Evolutionary conservation across 2,888 invertebrate species (phyloP), one percentile per base, ranked within the genome.

Genomic region (Adelphocoris suturalis): DNA sequence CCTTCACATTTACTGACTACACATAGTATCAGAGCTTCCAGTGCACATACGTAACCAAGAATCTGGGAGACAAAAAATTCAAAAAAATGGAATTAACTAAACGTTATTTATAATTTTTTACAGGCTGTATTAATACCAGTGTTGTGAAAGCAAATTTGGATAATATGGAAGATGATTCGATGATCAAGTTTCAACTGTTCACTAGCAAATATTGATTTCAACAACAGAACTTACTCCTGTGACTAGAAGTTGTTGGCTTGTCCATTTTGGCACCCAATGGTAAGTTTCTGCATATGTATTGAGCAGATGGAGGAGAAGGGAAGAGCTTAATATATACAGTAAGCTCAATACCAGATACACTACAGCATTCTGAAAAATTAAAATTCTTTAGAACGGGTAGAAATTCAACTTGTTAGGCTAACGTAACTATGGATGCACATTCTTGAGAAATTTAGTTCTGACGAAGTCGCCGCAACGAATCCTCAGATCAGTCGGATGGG

Each of bases 271-370:
- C 92, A 96, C 96, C 96, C 95, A 96, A 90, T 94, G 94, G 93
- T 95, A 95, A 93, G 94, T 95, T 93, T 94, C 96, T 93, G 93
- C 92, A 91, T 93, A 93, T 48, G 92, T 92, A 91, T 93, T 93
- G 86, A 93, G 92, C 94, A 96, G 95, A 93, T 96, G 96, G 92
- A 96, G 95, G 92, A 96, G 95, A 92, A 96, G 94, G 92, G 96
- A 95, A 91, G 96, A 96, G 93, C 96, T 95, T 93, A 96, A 94
- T 93, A 96, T 95, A 94, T 96, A 96, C 93, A 96, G 94, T 92
- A 96, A 94, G 94, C 96, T 96, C 94, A 96, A 95, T 94, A 95
- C 95, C 93, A 96, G 94, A 94, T 96, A 96, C 93, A 96, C 95
- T 94, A 96, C 95, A 93, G 96, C 95, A 94, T 96, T 96, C 96